phyloP scores from a whole-genome alignment of 2,888 invertebrate genomes.

The Mactromeris polynyma region DNA sequence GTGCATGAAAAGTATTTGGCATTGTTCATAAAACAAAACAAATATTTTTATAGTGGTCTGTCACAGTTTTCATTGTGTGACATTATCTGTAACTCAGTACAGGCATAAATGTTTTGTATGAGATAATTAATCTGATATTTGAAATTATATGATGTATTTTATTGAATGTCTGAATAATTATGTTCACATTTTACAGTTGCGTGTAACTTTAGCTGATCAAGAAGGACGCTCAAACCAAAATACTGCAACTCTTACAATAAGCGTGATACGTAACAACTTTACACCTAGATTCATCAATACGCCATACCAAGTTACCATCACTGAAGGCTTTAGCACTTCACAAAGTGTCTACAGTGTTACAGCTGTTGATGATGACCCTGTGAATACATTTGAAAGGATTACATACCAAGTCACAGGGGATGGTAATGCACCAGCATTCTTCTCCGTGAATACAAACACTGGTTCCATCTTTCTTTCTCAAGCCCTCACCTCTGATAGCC shows the following conservation, averaged over 20 bases:
- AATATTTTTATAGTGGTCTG: too few relatives aligned
- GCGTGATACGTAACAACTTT: slow-evolving; percentile 74
- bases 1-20: too few relatives aligned
- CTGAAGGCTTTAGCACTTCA: slow-evolving; percentile 51
- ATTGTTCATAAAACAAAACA: too few relatives aligned
- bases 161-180: too few relatives aligned
- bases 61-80: too few relatives aligned
- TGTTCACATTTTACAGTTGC: slow-evolving; percentile 62
- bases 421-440: slow-evolving; percentile 81
- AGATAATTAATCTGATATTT: background rate
- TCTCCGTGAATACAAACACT: slow-evolving; percentile 73
- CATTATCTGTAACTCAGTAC: slow-evolving; percentile 63
- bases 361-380: slow-evolving; percentile 66
- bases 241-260: slow-evolving; percentile 75
- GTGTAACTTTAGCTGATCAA: slow-evolving; percentile 68
- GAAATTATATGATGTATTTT: too few relatives aligned
- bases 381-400: slow-evolving; percentile 75
- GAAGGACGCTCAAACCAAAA: slow-evolving; percentile 70
- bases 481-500: slow-evolving; percentile 53
- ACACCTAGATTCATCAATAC: slow-evolving; percentile 74
- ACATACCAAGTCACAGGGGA: slow-evolving; percentile 80
- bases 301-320: slow-evolving; percentile 57
- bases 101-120: background rate
- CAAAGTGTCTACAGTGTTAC: slow-evolving; percentile 65
- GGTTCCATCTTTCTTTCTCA: slow-evolving; percentile 70